phyloP scores from a whole-genome alignment of 2,797 vertebrate species.

The Pristis pectinata region DNA sequence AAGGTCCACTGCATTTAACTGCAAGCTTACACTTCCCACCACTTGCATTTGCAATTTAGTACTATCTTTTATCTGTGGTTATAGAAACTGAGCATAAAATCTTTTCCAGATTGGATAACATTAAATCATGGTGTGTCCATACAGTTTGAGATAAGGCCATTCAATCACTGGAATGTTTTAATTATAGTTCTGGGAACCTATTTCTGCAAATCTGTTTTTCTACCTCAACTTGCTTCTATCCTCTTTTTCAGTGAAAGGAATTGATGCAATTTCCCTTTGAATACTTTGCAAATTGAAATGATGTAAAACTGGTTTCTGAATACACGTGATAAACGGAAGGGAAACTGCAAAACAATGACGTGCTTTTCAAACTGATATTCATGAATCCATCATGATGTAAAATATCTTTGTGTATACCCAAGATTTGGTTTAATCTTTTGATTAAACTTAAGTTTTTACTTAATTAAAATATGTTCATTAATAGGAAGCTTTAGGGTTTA shows the following conservation, averaged over 20 bases:
- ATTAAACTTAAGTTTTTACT: background rate
- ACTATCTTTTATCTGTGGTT: background rate
- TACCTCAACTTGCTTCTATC: background rate
- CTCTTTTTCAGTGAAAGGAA: background rate
- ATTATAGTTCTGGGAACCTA: background rate
- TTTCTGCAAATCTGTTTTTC: background rate
- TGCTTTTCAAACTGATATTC: background rate
- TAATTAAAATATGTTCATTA: background rate
- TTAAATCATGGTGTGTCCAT: background rate
- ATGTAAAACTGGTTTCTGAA: background rate
- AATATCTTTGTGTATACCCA: background rate
- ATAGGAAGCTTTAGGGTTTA: background rate
- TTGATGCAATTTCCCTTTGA: background rate
- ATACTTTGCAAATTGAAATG: background rate
- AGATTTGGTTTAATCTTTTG: background rate
- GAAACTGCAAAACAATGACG: background rate
- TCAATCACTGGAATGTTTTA: background rate
- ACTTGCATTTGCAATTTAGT: no score
- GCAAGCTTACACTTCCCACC: background rate
- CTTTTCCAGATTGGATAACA: background rate
- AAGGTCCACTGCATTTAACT: background rate
- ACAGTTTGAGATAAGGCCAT: background rate
- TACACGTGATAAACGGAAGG: background rate
- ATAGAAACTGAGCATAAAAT: background rate
- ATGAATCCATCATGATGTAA: background rate